These are phyloP conservation scores for Cinclus mexicanus DNA, from an alignment of 2,113 vertebrate genomes.

Conservation along the genomic window DNA sequence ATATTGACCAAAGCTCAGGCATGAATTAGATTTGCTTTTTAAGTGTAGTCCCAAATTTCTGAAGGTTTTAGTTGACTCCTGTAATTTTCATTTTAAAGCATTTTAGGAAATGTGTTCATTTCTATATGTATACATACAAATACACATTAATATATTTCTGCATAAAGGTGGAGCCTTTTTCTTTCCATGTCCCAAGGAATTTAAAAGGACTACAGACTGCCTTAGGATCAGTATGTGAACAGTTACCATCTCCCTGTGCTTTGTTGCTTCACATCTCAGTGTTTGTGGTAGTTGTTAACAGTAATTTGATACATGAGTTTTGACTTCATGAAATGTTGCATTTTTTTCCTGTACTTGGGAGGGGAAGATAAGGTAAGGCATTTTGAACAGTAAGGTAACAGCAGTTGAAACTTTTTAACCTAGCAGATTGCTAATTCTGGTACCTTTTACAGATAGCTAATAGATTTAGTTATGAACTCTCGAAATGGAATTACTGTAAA, in stretches of 20 bases:
- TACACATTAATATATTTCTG: neutral
- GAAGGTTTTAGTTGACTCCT: neutral
- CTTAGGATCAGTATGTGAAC: neutral
- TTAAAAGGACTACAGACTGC: neutral
- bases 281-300: neutral
- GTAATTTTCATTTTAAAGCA: neutral
- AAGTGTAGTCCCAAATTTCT: neutral
- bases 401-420: neutral
- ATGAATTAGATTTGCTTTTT: neutral
- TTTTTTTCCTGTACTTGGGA: neutral
- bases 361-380: neutral
- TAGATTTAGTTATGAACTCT: neutral
- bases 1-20: neutral
- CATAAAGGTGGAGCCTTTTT: neutral
- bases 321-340: neutral
- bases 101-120: neutral
- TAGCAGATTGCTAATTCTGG: neutral
- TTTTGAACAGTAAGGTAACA: neutral
- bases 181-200: neutral
- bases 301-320: neutral
- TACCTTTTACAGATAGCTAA: neutral
- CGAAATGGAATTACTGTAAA: neutral
- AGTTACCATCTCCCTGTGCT: neutral
- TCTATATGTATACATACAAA: neutral
- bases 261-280: neutral